These are phyloP conservation scores for Leucopsar rothschildi DNA, from an alignment of 2,113 vertebrate species.

Conservation along the genomic window DNA sequence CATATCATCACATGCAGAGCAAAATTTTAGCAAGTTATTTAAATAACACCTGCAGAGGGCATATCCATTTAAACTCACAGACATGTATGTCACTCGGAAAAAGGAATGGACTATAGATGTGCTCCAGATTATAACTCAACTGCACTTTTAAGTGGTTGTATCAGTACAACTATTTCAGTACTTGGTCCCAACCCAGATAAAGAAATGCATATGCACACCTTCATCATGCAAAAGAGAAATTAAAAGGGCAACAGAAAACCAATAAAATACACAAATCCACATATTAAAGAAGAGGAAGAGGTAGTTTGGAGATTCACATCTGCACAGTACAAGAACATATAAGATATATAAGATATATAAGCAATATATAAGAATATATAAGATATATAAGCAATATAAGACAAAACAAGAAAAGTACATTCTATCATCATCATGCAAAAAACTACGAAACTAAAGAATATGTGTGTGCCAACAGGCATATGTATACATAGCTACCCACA, in stretches of 20 bases:
- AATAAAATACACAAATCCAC: background rate
- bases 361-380: background rate
- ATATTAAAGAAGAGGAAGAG: background rate
- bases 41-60: background rate
- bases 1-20: accelerated
- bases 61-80: background rate
- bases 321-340: background rate
- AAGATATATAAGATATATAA: background rate
- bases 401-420: background rate
- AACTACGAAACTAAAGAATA: background rate
- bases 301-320: background rate
- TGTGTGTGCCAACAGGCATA: accelerated
- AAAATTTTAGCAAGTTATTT: background rate
- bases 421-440: background rate
- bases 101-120: background rate
- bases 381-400: background rate
- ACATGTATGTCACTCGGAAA: background rate
- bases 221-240: background rate
- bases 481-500: background rate
- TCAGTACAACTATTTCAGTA: background rate
- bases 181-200: background rate
- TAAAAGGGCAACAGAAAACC: background rate
- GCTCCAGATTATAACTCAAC: background rate
- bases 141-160: background rate
- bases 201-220: background rate